Evolutionary conservation across 2,797 vertebrate genomes (phyloP).

Genomic region (Chloroceryle inda): DNA sequence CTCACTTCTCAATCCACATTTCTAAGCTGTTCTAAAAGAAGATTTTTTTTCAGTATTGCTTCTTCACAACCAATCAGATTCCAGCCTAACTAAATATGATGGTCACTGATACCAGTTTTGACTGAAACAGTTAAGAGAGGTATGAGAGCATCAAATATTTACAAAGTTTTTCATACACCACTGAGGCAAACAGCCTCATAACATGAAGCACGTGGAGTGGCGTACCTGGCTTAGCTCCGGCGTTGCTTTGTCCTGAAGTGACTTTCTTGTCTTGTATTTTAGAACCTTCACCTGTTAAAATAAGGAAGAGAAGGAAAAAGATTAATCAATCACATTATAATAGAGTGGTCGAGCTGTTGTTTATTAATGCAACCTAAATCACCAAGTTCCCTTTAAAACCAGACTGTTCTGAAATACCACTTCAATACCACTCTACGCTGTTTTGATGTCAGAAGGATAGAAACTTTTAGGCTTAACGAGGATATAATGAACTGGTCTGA

Average conservation of each 20-base stretch:
- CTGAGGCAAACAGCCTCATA: background rate
- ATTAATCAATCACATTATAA: slow-evolving; percentile 2
- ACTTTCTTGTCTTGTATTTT: slow-evolving; percentile 82
- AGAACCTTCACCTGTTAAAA: slow-evolving; percentile 70
- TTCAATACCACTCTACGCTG: background rate
- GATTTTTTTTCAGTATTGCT: background rate
- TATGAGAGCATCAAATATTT: background rate
- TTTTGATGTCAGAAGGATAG: background rate
- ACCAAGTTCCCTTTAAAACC: background rate
- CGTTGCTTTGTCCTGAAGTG: slow-evolving; percentile 69
- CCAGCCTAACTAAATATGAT: background rate
- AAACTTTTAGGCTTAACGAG: background rate
- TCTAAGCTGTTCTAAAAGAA: background rate
- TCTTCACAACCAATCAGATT: background rate
- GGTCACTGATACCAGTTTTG: background rate
- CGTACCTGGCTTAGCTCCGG: slow-evolving; percentile 79
- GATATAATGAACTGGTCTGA: background rate
- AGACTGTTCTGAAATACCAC: rapidly evolving
- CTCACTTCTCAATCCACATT: background rate
- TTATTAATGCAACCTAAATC: background rate
- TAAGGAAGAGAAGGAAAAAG: background rate
- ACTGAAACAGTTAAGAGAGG: background rate
- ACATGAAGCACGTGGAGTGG: background rate
- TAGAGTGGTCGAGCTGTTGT: too few relatives aligned
- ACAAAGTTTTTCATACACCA: background rate